Evolutionary conservation across 2,797 vertebrate genomes (phyloP), one percentile per base, ranked within the genome.

Genomic region (Ispidina picta): DNA sequence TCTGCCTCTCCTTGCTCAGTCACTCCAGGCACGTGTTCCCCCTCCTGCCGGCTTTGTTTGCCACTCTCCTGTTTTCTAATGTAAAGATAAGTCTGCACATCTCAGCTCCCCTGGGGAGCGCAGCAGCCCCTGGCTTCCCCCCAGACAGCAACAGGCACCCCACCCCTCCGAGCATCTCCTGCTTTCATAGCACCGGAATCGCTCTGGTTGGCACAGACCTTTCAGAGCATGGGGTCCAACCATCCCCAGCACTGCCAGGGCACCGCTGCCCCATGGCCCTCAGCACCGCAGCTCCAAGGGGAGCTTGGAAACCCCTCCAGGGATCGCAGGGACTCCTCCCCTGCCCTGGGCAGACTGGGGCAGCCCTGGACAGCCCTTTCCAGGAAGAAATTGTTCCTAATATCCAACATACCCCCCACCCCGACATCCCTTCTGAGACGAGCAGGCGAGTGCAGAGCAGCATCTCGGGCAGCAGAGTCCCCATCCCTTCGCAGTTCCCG

Each of bases 401-500:
- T 55, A 11, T 31, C 18, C 54, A 55, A n/a, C 29, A 14, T 19
- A 19, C 10, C 6, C 19, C 29, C 18, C n/a, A 19, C 49, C 49
- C 49, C 10, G 49, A 14, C 18, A 31, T 12, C n/a, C 20, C 29
- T 13, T 29, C 51, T 13, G 52, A 15, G 28, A 63, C 15, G 13
- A 22, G 7, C 0, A 2, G 19, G 2, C 2, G 7, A 25, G 51
- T 4, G 12, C 3, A 8, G 33, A 62, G 51, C 23, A 87, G 23
- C 33, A 4, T 4, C 22, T 8, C 2, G 3, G 51, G 19, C 46
- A 25, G 31, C 11, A 39, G 35, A 76, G 2, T 19, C 8, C 3
- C 1, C 0, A 1, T 81, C 19, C 12, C 0, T 39, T 58, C 8
- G 5, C 51, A 33, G 43, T 6, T 13, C 62, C 46, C 39, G 39